These are phyloP conservation scores for Bradypodion pumilum DNA, from an alignment of 2,797 vertebrate genomes.

Conservation along the genomic window DNA sequence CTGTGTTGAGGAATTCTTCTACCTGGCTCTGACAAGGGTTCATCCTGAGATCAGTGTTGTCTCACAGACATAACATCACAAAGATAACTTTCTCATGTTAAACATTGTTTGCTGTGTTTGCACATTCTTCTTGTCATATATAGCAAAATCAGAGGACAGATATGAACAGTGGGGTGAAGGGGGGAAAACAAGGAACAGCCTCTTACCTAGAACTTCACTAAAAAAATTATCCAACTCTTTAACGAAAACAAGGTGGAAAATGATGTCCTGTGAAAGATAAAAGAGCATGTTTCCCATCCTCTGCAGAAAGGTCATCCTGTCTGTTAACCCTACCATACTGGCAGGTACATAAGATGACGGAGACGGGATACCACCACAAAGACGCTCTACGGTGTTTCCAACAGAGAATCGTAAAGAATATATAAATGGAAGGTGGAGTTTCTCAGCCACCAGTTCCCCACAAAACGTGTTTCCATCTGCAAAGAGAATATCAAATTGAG, in stretches of 20 bases:
- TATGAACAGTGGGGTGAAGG: not conserved
- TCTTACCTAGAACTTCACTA: conserved; percentile 66
- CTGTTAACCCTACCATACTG: conserved; percentile 68
- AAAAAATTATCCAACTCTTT: conserved; percentile 57
- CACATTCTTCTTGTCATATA: no score
- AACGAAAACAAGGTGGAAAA: not conserved
- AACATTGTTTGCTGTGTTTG: no score
- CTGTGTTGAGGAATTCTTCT: no score
- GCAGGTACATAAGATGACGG: conserved; percentile 78
- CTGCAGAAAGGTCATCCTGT: conserved; percentile 77
- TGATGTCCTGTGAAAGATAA: conserved; percentile 48
- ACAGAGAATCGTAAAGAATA: conserved; percentile 73
- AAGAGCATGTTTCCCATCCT: conserved; percentile 70
- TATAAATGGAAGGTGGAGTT: conserved; percentile 73
- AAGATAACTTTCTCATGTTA: no score
- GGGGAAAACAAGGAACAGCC: conserved; percentile 21
- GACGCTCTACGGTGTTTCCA: conserved; percentile 70
- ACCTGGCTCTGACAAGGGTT: no score
- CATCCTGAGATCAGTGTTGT: no score
- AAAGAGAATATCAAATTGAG: conserved; percentile 75
- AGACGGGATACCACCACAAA: conserved; percentile 75
- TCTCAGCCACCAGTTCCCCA: conserved; percentile 77
- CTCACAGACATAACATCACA: no score
- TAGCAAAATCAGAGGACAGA: no score
- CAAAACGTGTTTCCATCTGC: conserved; percentile 74